Evolutionary conservation across 2,113 vertebrate species (phyloP).

Genomic region (Neogobius melanostomus): DNA sequence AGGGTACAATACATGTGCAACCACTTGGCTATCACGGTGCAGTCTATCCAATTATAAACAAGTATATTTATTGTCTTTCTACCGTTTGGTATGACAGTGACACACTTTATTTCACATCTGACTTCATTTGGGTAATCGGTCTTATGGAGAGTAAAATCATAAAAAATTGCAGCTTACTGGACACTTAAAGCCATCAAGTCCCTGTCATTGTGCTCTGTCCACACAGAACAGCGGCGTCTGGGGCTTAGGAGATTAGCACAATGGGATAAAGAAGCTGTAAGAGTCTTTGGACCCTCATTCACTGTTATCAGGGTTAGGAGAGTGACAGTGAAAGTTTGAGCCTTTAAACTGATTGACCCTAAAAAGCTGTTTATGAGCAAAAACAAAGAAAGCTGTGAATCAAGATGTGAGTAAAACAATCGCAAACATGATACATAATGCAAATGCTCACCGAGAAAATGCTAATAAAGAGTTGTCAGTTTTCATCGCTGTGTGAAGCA

Average conservation of each 20-base stretch:
- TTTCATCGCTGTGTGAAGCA: conserved; percentile 26
- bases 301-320: conserved; percentile 48
- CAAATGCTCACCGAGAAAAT: conserved; percentile 14
- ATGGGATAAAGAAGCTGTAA: conserved; percentile 78
- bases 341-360: conserved; percentile 65
- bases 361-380: conserved; percentile 52
- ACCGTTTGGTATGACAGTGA: not conserved
- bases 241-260: conserved; percentile 79
- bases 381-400: conserved; percentile 32
- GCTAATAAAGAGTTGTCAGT: conserved; percentile 15
- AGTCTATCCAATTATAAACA: too few relatives aligned
- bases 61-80: not conserved
- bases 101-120: not conserved
- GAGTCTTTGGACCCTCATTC: conserved; percentile 70
- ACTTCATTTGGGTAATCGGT: conserved; percentile 51
- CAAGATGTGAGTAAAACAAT: conserved; percentile 20
- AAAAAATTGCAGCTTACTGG: conserved; percentile 40
- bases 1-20: too few relatives aligned
- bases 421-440: conserved; percentile 24
- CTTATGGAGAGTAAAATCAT: conserved; percentile 56
- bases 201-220: conserved; percentile 60
- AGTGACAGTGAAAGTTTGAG: conserved; percentile 66
- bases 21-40: too few relatives aligned
- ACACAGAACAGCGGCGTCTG: conserved; percentile 69
- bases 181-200: conserved; percentile 63